Base-by-base conservation (phyloP, 2,113 vertebrate species). In the Oplegnathus fasciatus region DNA sequence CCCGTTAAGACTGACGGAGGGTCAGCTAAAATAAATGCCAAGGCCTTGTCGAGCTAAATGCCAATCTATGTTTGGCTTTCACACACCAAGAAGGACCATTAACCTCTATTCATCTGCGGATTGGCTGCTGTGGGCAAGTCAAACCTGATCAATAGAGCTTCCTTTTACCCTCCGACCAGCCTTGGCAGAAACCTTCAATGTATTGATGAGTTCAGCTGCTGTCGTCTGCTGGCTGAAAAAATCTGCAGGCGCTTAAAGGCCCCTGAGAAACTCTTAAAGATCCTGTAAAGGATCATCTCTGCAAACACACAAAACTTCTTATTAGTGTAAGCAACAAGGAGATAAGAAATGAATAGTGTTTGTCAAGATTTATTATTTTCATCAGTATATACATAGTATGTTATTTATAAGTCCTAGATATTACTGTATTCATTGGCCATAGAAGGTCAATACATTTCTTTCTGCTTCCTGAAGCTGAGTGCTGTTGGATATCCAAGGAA, bases 21-120 rank as follows among this genome's bases (percentile, higher is more conserved):
- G 67, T 75, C 86, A 70, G 70, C 82, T 71, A 78, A 80, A 75
- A 89, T 61, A 89, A 91, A 92, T 86, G 91, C 80, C 82, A 65
- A 86, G 73, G 83, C 71, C 78, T 78, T n/a, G 42, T 86, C 15
- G 9, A 64, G 48, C 80, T 91, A 86, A 92, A 92, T 78, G 90
- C 87, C 90, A 90, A 91, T 90, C 89, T 83, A 91, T 92, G 90
- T 83, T 86, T 83, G 85, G 87, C 89, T 89, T 90, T 80, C 83
- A 79, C 80, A 64, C 78, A 50, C 74, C 76, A 40, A 86, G n/a
- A 46, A 10, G 61, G 71, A 81, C 77, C 82, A 89, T 90, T 93
- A 92, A 89, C 91, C 87, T 91, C 92, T 37, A 82, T 89, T 88
- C 88, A 67, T 85, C 65, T 85, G 74, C 88, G 72, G 84, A 89